Conservation (phyloP, 2,888 invertebrate species). For the Anodontia alba region DNA sequence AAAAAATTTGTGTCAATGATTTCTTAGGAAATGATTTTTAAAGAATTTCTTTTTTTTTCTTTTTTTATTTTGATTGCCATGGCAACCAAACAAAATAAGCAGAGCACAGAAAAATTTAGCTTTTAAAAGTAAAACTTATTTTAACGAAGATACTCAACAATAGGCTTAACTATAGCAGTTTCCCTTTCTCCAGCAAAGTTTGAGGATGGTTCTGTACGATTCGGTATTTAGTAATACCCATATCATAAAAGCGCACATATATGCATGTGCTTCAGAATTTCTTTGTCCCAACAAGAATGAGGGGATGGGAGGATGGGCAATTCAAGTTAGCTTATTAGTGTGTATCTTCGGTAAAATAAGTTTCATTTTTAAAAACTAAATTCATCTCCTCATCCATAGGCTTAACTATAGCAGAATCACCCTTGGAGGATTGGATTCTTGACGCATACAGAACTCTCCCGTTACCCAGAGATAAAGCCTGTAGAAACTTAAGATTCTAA, state of each 20-base stretch:
- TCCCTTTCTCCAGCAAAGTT: neutral
- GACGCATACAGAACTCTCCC: neutral
- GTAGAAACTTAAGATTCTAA: neutral
- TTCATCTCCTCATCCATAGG: neutral
- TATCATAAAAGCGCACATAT: too few species aligned
- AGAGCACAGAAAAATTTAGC: too few species aligned
- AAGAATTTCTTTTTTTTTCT: too few species aligned
- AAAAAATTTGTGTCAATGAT: too few species aligned
- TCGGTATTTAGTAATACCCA: neutral
- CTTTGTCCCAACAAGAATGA: neutral
- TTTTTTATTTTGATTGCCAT: too few species aligned
- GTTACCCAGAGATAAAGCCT: neutral
- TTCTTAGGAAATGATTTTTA: too few species aligned
- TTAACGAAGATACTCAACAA: neutral
- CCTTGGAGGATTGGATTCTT: neutral
- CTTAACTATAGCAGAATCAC: neutral
- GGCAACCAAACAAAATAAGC: too few species aligned
- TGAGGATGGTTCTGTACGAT: neutral
- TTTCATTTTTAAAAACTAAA: neutral
- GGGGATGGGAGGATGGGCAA: neutral
- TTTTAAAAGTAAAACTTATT: neutral
- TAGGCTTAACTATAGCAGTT: neutral
- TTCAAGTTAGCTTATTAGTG: neutral
- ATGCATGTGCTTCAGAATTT: neutral
- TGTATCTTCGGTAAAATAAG: neutral